phyloP scores from a whole-genome alignment of 2,888 invertebrate genomes.

The Platycnemis pennipes region DNA sequence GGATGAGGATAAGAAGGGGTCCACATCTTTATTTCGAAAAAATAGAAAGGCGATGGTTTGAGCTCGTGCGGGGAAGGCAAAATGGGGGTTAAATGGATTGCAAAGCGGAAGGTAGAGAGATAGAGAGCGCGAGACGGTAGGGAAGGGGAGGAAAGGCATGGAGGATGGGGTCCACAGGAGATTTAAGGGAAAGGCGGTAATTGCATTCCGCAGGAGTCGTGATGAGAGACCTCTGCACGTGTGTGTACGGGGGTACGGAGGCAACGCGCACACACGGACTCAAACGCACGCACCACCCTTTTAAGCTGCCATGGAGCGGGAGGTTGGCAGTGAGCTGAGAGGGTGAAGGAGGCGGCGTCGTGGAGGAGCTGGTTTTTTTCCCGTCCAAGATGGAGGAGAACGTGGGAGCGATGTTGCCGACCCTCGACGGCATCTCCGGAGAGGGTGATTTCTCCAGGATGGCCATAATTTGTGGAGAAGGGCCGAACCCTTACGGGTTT shows the following conservation, averaged over 20 bases:
- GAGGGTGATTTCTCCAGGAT: constrained; percentile 31
- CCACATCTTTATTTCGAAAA: background rate
- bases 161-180: constrained; percentile 10
- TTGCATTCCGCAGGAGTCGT: constrained; percentile 61
- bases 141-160: background rate
- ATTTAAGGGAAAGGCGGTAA: constrained; percentile 61
- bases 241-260: constrained; percentile 33
- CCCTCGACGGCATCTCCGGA: background rate
- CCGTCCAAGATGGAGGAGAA: constrained; percentile 32
- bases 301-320: background rate
- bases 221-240: constrained; percentile 53
- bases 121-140: no score
- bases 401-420: constrained; percentile 42
- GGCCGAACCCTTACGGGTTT: background rate
- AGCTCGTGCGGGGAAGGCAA: background rate
- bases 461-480: constrained; percentile 42
- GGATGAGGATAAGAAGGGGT: background rate
- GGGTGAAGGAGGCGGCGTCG: background rate
- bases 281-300: background rate
- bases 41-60: background rate
- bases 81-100: background rate
- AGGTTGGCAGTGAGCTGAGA: no score
- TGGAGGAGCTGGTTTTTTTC: constrained; percentile 7
- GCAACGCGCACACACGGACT: background rate
- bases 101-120: background rate